Evolutionary conservation across 2,113 vertebrate species (phyloP).

Genomic region (Scortum barcoo): DNA sequence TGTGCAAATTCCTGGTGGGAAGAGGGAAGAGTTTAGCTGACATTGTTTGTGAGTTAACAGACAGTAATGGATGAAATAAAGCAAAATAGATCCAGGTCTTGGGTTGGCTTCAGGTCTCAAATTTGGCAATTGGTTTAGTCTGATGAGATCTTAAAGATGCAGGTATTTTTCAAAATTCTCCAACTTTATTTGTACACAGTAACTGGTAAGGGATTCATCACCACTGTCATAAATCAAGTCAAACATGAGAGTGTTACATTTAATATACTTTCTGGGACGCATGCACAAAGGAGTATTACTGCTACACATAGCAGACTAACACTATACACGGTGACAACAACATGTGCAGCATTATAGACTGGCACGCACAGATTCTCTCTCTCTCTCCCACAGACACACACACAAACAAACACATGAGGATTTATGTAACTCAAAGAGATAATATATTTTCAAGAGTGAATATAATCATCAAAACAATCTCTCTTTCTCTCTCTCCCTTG

Average conservation of each 20-base stretch:
- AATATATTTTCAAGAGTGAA: constrained; percentile 69
- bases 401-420: constrained; percentile 10
- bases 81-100: neutral
- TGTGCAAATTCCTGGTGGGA: constrained; percentile 30
- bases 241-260: neutral
- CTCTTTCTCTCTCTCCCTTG: constrained; percentile 27
- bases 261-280: neutral
- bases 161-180: neutral
- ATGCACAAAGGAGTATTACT: neutral
- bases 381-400: neutral
- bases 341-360: neutral
- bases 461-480: constrained; percentile 71
- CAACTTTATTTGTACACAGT: neutral
- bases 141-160: neutral
- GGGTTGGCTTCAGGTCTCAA: neutral
- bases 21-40: constrained; percentile 5
- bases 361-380: neutral
- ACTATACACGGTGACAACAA: constrained; percentile 4
- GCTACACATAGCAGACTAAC: neutral
- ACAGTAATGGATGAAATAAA: constrained; percentile 34
- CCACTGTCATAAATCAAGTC: neutral
- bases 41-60: constrained; percentile 5
- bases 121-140: neutral
- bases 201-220: neutral
- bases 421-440: constrained; percentile 58